Percentiles rank a stretch among this genome's conserved stretches.
Conservation (phyloP, 2,113 vertebrate genomes). For the Montifringilla adamsi region DNA sequence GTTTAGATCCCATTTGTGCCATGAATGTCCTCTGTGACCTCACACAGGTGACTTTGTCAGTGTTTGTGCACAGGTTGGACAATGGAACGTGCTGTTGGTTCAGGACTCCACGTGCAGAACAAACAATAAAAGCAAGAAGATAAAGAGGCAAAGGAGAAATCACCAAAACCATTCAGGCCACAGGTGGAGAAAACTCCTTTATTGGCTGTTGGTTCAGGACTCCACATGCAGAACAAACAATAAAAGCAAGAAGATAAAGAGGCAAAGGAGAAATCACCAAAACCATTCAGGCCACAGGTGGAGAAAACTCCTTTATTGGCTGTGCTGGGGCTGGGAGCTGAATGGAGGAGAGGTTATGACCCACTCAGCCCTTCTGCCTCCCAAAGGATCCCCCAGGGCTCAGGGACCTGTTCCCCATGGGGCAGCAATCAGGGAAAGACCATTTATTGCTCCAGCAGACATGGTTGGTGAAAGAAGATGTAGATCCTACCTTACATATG, state of each 20-base stretch:
- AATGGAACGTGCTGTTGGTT: background rate
- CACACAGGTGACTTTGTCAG: background rate
- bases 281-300: background rate
- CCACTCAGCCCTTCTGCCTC: background rate
- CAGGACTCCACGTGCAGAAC: background rate
- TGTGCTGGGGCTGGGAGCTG: background rate
- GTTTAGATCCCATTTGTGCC: background rate
- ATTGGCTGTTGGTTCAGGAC: background rate
- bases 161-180: background rate
- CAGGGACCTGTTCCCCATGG: background rate
- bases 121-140: background rate
- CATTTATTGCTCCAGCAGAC: background rate
- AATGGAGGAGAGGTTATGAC: background rate
- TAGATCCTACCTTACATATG: background rate
- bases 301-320: background rate
- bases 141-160: background rate
- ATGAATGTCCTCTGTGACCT: conserved; percentile 20
- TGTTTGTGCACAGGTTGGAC: background rate
- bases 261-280: background rate
- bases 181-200: background rate
- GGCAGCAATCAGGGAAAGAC: background rate
- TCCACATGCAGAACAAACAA: background rate
- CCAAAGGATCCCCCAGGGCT: background rate
- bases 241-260: background rate
- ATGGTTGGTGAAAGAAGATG: background rate